Evolutionary conservation across 2,888 invertebrate genomes (phyloP), one percentile per base, ranked within the genome.

Genomic region (Cabera pusaria): DNA sequence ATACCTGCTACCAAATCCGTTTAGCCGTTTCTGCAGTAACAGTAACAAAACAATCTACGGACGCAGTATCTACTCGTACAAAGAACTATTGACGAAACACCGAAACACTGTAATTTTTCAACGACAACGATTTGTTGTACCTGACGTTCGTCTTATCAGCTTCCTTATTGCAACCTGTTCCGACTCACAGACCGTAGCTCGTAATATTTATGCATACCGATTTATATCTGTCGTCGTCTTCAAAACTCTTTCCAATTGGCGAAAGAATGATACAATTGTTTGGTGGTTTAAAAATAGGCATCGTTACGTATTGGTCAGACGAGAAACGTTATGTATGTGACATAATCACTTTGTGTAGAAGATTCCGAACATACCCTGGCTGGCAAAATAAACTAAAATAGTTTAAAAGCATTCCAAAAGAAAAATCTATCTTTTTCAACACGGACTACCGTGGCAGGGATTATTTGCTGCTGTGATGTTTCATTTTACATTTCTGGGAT

Each of bases 201-300:
- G 25, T 61, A 64, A 65, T 72, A 75, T 75, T 70, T 69, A 71
- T 64, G 65, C 62, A 50, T 56, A 61, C 56, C 64, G 50, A 77
- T 83, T 77, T 65, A 71, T 78, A 69, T 70, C 58, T 77, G 79
- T 73, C 76, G 64, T 56, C 24, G 48, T 46, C 56, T 26, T 64
- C 55, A 55, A 62, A 74, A 74, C 66, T 72, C 66, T 80, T 81
- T 73, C 72, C 74, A 73, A 78, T 74, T 76, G 76, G 74, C 77
- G 72, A 70, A 76, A 74, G 65, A 70, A 60, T 69, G 64, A 54
- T 50, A 64, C 72, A 63, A 82, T 81, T 75, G 78, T 78, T 74
- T 57, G 60, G 52, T 56, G 18, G 44, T 35, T 53, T 42, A 71
- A 70, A 80, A 82, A 83, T 82, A 82, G 63, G 45, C 55, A 62